Evolutionary conservation across 2,888 invertebrate genomes (phyloP), one percentile per base, ranked within the genome.

Genomic region (Melanargia galathea): DNA sequence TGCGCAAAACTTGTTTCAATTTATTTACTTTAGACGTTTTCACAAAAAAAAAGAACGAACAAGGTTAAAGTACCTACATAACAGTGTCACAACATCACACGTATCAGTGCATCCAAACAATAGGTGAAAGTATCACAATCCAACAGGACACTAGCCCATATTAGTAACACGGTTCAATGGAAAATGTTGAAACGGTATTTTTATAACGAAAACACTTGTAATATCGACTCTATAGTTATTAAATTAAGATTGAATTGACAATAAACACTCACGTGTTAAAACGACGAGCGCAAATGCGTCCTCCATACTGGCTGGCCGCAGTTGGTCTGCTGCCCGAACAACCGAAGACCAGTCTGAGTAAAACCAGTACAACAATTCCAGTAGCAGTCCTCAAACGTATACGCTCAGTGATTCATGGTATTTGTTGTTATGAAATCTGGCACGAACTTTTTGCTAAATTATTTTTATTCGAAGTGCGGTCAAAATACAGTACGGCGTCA

Each of bases 241-340:
- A 2, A 7, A 40, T 45, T 63, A 60, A 62, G 61, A 54, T 33
- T 48, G 58, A 63, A 54, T 33, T 48, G 58, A 63, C 33, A 55
- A 20, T 54, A 49, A 62, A 38, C 57, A 88, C 90, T 90, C 73
- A 90, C 90, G 74, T 76, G 87, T 83, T 85, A 88, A 73, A 85
- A 86, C 80, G 81, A 85, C 75, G 88, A 89, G 82, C 81, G 75
- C 67, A 64, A 71, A 75, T 69, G 66, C 81, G 84, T 79, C 77
- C 79, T 80, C 82, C 88, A 88, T 88, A 75, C 72, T 77, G 74
- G 76, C 73, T 72, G 75, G 71, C 73, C 73, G 69, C 70, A 70
- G 70, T 71, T 75, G 70, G 67, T 76, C 73, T 81, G 79, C 71
- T 40, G 35, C 45, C 20, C 35, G 30, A 16, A 20, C 24, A 33